Percentiles rank a stretch among this genome's conserved stretches.
Conservation (phyloP, 2,797 vertebrate genomes). For the Acrossocheilus fasciatus region DNA sequence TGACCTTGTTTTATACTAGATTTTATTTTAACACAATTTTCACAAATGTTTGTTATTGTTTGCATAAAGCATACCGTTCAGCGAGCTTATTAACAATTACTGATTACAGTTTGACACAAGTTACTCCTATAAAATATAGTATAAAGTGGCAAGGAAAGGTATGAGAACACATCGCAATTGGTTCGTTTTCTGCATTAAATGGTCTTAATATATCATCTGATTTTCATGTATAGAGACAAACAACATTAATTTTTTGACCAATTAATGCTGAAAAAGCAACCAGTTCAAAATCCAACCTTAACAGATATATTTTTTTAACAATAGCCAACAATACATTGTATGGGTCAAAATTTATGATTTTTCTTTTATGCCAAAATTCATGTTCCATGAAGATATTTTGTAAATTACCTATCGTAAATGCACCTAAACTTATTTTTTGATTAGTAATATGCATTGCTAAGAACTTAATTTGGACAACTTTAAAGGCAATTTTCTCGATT, state of each 20-base stretch:
- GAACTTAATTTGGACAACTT: too few species aligned
- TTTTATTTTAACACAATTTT: background rate
- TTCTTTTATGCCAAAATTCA: background rate
- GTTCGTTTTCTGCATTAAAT: background rate
- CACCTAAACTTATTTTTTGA: too few species aligned
- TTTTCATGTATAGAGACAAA: background rate
- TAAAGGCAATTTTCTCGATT: too few species aligned
- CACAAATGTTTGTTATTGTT: background rate
- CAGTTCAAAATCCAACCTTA: background rate
- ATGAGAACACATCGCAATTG: background rate
- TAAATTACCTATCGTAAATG: too few species aligned
- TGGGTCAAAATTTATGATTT: background rate
- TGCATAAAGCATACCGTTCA: background rate
- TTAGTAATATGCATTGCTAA: too few species aligned
- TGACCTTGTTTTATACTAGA: background rate
- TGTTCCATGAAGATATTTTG: too few species aligned
- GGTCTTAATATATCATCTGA: background rate
- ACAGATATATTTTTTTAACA: too few species aligned
- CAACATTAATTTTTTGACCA: background rate
- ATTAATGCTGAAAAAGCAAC: background rate
- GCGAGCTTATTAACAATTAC: background rate
- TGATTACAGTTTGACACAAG: background rate
- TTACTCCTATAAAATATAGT: background rate
- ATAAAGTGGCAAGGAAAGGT: background rate
- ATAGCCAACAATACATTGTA: background rate